Base-by-base conservation (phyloP, 2,113 vertebrate genomes). In the Porphyrio hochstetteri region DNA sequence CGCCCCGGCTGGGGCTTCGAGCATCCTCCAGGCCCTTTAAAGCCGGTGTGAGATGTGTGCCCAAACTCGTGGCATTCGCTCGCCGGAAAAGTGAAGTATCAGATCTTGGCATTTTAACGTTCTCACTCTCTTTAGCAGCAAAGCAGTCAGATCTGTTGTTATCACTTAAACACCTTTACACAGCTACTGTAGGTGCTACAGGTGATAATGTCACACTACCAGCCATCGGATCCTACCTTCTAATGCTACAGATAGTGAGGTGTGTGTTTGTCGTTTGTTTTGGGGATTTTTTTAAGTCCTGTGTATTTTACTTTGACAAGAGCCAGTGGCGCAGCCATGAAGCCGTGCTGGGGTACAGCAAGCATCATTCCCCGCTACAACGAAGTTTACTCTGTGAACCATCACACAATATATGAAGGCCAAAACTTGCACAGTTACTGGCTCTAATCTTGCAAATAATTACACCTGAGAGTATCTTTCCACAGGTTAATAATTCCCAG, bases 301-400 rank as follows among this genome's bases (percentile, higher is more conserved):
- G 29, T 33, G 9, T 3, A 9, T 59, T 75, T 85, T 33, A 11
- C 28, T 88, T 44, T 25, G 31, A 2, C 48, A 29, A 42, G 29
- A 53, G 5, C 35, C 11, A 42, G 16, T 6, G 13, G 36, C 1
- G 0, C 12, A 85, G 27, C 48, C 29, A 3, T 2, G 2, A 67
- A 87, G 29, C 19, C 29, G 44, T 17, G 11, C 23, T 63, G 27
- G 68, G 11, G 5, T 56, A 63, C 23, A 63, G 25, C 23, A 36
- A 21, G 33, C 87, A 61, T 20, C 50, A 35, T 28, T 31, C 14
- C 27, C 46, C 29, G 8, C 1, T 24, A 1, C 18, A 60, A 61
- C 21, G 38, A 59, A 42, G 42, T 29, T 17, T 44, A 36, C 28
- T 36, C 44, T 44, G 24, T 36, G 27, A 71, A 27, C 9, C 11